A percentile compares a stretch with the other conserved stretches of the same genome.
Conservation (phyloP, 2,113 vertebrate species). For the Campylomormyrus tamandua region DNA sequence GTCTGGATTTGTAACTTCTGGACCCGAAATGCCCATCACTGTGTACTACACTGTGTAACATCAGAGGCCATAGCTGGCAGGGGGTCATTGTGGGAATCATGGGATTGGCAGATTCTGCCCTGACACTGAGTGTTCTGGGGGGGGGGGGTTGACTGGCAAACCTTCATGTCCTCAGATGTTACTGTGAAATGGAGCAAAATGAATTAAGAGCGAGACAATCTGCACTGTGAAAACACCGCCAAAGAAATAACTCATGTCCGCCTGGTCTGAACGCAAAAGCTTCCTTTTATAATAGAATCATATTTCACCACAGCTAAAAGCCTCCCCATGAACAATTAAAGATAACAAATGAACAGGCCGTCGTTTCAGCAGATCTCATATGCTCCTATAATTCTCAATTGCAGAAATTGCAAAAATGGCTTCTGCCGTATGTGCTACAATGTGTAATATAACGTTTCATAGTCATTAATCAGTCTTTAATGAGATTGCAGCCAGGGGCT, state of each 20-base stretch:
- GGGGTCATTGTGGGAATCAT: not conserved
- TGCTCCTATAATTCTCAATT: slow-evolving; percentile 60
- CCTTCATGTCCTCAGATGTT: slow-evolving; percentile 27
- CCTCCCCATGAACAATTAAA: slow-evolving; percentile 65
- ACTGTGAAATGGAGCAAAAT: slow-evolving; percentile 20
- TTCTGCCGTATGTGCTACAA: slow-evolving; percentile 51
- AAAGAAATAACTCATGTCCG: slow-evolving; percentile 40
- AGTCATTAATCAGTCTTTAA: slow-evolving; percentile 63
- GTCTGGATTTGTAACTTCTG: not conserved
- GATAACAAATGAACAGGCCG: slow-evolving; percentile 60
- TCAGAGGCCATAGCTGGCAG: not conserved
- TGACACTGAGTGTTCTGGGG: not conserved
- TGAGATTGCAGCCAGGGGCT: slow-evolving; percentile 52
- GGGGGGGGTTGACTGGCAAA: not conserved
- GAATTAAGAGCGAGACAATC: slow-evolving; percentile 26
- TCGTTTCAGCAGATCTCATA: slow-evolving; percentile 52
- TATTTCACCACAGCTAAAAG: slow-evolving; percentile 61
- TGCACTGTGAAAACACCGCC: slow-evolving; percentile 40
- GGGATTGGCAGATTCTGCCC: not conserved
- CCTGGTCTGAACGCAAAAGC: slow-evolving; percentile 40
- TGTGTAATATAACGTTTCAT: slow-evolving; percentile 54
- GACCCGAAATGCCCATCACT: not conserved
- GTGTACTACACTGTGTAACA: not conserved
- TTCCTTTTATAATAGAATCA: slow-evolving; percentile 54
- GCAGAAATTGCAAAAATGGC: slow-evolving; percentile 59